phyloP scores from a whole-genome alignment of 1,140 invertebrate genomes.

The Drosophila murphyi region DNA sequence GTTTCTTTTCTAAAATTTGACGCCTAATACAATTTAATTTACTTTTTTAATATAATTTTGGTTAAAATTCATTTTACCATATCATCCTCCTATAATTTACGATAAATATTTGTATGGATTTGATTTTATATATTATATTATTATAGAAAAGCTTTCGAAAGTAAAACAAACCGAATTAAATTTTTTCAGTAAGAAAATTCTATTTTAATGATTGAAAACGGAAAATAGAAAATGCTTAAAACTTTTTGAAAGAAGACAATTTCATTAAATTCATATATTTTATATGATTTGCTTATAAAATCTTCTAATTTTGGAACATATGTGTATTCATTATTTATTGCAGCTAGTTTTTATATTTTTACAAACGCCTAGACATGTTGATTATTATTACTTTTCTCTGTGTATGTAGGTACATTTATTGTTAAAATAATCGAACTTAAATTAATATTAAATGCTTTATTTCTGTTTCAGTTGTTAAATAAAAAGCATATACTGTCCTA shows the following conservation, averaged over 20 bases:
- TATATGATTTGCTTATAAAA: slow-evolving; percentile 12
- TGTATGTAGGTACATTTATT: slow-evolving; percentile 23
- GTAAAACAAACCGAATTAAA: slow-evolving; percentile 1
- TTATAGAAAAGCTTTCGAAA: slow-evolving; percentile 11
- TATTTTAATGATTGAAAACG: background rate
- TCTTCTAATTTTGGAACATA: slow-evolving; percentile 31
- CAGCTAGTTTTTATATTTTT: slow-evolving; percentile 36
- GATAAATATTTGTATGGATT: slow-evolving; percentile 56
- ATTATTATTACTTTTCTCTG: slow-evolving; percentile 18
- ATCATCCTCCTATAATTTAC: slow-evolving; percentile 70
- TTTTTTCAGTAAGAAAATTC: background rate
- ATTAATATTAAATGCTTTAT: slow-evolving; percentile 2
- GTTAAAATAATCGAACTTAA: slow-evolving; percentile 7
- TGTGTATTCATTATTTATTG: slow-evolving; percentile 30
- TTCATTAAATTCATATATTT: slow-evolving; percentile 4
- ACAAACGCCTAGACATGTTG: slow-evolving; percentile 40
- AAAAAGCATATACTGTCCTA: slow-evolving; percentile 44
- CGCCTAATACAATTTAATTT: slow-evolving; percentile 72
- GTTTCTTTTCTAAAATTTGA: slow-evolving; percentile 76
- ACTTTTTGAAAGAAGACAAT: background rate
- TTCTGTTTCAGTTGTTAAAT: slow-evolving; percentile 14
- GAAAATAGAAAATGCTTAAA: background rate
- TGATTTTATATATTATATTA: slow-evolving; percentile 17
- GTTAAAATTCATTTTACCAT: slow-evolving; percentile 74
- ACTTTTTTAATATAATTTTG: slow-evolving; percentile 44